Evolutionary conservation across 2,888 invertebrate genomes (phyloP), one percentile per base, ranked within the genome.

Genomic region (Chelonus formosanus): DNA sequence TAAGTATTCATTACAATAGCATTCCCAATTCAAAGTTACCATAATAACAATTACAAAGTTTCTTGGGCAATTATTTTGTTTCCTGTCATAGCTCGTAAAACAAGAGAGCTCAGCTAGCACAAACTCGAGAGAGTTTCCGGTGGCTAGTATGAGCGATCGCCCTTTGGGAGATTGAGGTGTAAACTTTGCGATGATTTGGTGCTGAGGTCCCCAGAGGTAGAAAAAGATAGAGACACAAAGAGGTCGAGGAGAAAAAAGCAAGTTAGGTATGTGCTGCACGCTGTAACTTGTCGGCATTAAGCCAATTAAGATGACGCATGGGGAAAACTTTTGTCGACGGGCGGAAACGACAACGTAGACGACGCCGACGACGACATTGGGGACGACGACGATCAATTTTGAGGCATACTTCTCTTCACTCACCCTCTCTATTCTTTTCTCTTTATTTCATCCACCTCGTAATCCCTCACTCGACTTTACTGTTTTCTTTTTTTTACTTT

Each of bases 271-370:
- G 63, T 69, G 62, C 69, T 56, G 59, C 63, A 62, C 64, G 63
- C 36, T 64, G 69, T 66, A 67, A 57, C 67, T 63, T 63, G 65
- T 67, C 65, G 69, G 59, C 67, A 71, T 69, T 71, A 78, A 78
- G 76, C 80, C 78, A 81, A 80, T 81, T 80, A 81, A 79, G 76
- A 78, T 80, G 80, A 80, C 71, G 74, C 74, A 81, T 77, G 75
- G 76, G 62, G 60, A 62, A 78, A 81, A 81, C 73, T 80, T 81
- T 76, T 71, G 68, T 53, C 48, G 48, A 63, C 36, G 53, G 45
- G 40, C 50, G 40, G 62, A 5, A 44, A 45, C 45, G 54, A 20
- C 43, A 31, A 6, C 44, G 34, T 52, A 50, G 45, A 50, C 47
- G 36, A 48, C 56, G 44, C 3, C 52, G 52, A 36, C 50, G 47